These are phyloP conservation scores for Heliconius charithonia DNA, from an alignment of 2,888 invertebrate genomes.

Conservation along the genomic window DNA sequence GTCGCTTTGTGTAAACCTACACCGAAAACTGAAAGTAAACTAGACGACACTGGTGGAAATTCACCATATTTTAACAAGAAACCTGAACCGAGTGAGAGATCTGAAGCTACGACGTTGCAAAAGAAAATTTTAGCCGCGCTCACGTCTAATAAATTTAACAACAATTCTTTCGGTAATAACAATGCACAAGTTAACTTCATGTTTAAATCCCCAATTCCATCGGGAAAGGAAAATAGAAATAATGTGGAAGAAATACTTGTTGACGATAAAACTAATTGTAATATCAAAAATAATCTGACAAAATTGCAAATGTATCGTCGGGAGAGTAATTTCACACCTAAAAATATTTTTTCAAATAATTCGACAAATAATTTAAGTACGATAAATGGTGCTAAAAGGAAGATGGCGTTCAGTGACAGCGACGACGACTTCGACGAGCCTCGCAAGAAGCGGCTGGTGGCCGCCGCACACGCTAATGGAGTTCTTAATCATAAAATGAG, in stretches of 20 bases:
- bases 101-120: constrained; percentile 59
- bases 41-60: constrained; percentile 51
- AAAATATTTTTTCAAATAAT: constrained; percentile 51
- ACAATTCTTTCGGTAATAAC: constrained; percentile 50
- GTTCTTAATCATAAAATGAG: constrained; percentile 28
- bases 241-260: constrained; percentile 34
- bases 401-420: constrained; percentile 62
- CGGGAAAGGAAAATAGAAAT: constrained; percentile 66
- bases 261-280: constrained; percentile 50
- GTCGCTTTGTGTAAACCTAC: no score
- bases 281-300: constrained; percentile 54
- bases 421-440: constrained; percentile 74
- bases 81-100: constrained; percentile 58
- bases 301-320: constrained; percentile 66
- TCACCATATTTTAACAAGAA: constrained; percentile 76
- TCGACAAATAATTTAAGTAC: constrained; percentile 46
- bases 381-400: constrained; percentile 49
- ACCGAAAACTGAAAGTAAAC: no score
- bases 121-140: constrained; percentile 68
- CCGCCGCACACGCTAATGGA: not conserved
- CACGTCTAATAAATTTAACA: constrained; percentile 57
- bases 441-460: constrained; percentile 48
- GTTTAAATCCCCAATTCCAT: constrained; percentile 53
- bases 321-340: constrained; percentile 57
- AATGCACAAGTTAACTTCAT: constrained; percentile 56